Evolutionary conservation across 2,888 invertebrate species (phyloP), one percentile per base, ranked within the genome.

Genomic region (Heteromyza rotundicornis): DNA sequence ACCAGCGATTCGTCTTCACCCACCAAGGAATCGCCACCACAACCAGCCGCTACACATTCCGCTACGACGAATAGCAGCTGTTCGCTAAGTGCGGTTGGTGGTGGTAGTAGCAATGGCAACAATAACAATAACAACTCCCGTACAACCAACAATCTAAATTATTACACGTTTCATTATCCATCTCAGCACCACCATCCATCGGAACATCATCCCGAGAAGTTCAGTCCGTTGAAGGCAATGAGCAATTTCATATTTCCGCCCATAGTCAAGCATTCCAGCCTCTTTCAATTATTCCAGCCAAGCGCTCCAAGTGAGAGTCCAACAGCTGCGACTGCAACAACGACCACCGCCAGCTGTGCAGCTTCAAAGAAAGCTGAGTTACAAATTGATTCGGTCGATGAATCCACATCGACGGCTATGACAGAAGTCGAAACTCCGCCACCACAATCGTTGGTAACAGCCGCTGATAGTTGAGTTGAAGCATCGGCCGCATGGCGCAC

Each of bases 151-250:
- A 59, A 68, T 59, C 49, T 36, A 64, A 47, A 47, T 20, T 47
- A 47, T 19, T 47, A 19, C 20, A 47, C 47, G 8, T 19, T 47
- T 24, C 58, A 57, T 20, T 52, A 55, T 2, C 19, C 51, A 20
- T 63, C 59, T 16, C 55, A 68, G 23, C 63, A 64, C 24, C 69
- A 60, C 36, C 60, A 49, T 32, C 64, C 56, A 54, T 60, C 47
- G 57, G 68, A 60, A 19, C 69, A 61, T 35, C 80, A 75, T 65
- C 78, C 80, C 1, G 80, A 82, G 35, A 81, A 79, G 68, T 77
- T 84, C 36, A 84, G 84, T 68, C 84, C 85, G 1, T 70, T 85
- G 8, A 83, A 80, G 68, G 79, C 80, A n/a, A 82, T 85, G 65
- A 83, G 84, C 60, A 83, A 80, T 63, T 81, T 84, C 51, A 78